Evolutionary conservation across 2,888 invertebrate genomes (phyloP).

Genomic region (Mythimna vitellina): DNA sequence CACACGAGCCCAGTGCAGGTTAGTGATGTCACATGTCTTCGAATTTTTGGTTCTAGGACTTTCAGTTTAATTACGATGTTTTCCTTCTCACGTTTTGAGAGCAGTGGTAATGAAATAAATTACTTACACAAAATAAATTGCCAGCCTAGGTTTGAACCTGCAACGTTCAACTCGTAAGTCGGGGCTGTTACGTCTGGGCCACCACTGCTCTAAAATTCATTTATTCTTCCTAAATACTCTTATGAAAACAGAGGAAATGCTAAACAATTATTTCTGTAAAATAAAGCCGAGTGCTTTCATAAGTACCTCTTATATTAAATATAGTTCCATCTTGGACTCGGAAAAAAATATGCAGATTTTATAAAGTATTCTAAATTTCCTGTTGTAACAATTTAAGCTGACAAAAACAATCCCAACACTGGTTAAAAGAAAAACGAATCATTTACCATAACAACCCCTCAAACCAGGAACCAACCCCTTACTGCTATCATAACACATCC

Average conservation of each 20-base stretch:
- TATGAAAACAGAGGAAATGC: background rate
- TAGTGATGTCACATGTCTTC: no score
- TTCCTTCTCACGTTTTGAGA: no score
- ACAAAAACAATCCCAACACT: background rate
- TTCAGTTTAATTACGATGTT: no score
- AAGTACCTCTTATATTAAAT: no score
- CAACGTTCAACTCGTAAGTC: no score
- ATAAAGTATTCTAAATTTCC: background rate
- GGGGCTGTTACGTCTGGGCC: no score
- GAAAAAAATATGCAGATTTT: background rate
- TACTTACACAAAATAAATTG: no score
- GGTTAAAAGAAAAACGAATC: background rate
- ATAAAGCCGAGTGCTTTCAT: background rate
- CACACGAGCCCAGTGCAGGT: no score
- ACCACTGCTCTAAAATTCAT: background rate
- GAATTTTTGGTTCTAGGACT: no score
- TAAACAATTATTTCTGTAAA: background rate
- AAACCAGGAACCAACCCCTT: constrained; percentile 12
- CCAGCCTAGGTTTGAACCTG: no score
- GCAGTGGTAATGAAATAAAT: no score
- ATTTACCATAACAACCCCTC: background rate
- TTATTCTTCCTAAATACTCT: background rate
- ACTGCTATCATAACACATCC: constrained; percentile 30
- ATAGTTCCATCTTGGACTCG: background rate
- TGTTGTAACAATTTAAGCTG: background rate